Base-by-base conservation (phyloP, 2,888 invertebrate species). In the Frankliniella intonsa region DNA sequence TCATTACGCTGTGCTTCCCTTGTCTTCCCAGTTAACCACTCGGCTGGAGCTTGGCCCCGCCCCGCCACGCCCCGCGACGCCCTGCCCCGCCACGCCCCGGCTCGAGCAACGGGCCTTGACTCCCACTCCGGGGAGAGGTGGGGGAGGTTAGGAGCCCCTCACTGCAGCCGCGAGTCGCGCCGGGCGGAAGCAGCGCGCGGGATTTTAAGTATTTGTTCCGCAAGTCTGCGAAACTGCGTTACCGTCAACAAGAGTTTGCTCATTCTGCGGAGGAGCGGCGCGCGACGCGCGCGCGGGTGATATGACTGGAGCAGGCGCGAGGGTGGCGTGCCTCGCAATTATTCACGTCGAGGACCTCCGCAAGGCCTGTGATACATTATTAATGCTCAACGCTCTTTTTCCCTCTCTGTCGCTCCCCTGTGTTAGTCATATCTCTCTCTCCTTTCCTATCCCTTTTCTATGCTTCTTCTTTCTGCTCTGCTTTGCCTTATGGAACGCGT, bases 211-310 rank as follows among this genome's bases (percentile, higher is more conserved):
- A 14, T 62, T 62, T 62, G 62, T 62, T 62, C 62, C 11, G 62
- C 11, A 62, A 62, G 62, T 19, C 14, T 11, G 69, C n/a, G 22
- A 76, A 76, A 76, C 69, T 76, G 69, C 25, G 69, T 76, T 76
- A 76, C 69, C 69, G 69, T 76, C 22, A 76, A 76, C 69, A 76
- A 76, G 69, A 76, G 69, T 76, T 76, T 76, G 69, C 69, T 25
- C 69, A 76, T 76, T 25, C 69, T 76, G 25, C 25, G 25, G 69
- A 76, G 25, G 22, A 76, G 25, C 22, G 69, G 5, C 7, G 25
- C 69, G 69, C 25, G 69, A 76, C 22, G 22, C 22, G 22, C 3
- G 55, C 55, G 55, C 19, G 62, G 38, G 62, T n/a, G 62, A 62
- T 62, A 62, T 62, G 62, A 62, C 62, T 62, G 62, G n/a, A 55